These are phyloP conservation scores for Philereme transversata DNA, from an alignment of 2,888 invertebrate species.

Conservation along the genomic window DNA sequence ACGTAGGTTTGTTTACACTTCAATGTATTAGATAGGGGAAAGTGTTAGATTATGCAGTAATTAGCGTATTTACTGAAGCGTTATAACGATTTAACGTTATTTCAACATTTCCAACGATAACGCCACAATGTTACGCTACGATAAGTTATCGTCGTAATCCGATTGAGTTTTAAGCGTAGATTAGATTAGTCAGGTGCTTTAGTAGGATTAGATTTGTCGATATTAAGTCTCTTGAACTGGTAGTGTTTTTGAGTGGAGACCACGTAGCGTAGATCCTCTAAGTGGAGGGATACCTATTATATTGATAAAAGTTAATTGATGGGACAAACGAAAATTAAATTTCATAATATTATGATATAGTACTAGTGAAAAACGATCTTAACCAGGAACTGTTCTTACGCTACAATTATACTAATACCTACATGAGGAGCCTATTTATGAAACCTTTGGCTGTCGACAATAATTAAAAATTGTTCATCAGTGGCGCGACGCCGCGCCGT, in stretches of 20 bases:
- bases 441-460: too few relatives aligned
- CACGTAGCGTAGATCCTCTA: neutral
- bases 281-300: too few relatives aligned
- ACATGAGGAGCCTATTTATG: too few relatives aligned
- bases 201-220: conserved; percentile 15
- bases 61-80: conserved; percentile 49
- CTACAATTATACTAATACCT: too few relatives aligned
- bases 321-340: too few relatives aligned
- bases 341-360: too few relatives aligned
- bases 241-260: neutral
- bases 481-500: too few relatives aligned
- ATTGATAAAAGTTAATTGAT: too few relatives aligned
- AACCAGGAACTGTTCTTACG: too few relatives aligned
- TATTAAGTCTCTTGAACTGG: neutral
- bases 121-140: conserved; percentile 37
- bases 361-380: too few relatives aligned
- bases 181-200: conserved; percentile 22
- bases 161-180: conserved; percentile 30
- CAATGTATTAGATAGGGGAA: conserved; percentile 57
- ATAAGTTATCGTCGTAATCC: conserved; percentile 39
- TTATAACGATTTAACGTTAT: conserved; percentile 35
- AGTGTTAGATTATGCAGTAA: conserved; percentile 49
- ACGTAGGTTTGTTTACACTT: conserved; percentile 13
- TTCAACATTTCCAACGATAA: conserved; percentile 8
- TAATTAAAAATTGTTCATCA: too few relatives aligned